Base-by-base conservation (phyloP, 2,113 vertebrate genomes). In the Notarius quadriscutis region DNA sequence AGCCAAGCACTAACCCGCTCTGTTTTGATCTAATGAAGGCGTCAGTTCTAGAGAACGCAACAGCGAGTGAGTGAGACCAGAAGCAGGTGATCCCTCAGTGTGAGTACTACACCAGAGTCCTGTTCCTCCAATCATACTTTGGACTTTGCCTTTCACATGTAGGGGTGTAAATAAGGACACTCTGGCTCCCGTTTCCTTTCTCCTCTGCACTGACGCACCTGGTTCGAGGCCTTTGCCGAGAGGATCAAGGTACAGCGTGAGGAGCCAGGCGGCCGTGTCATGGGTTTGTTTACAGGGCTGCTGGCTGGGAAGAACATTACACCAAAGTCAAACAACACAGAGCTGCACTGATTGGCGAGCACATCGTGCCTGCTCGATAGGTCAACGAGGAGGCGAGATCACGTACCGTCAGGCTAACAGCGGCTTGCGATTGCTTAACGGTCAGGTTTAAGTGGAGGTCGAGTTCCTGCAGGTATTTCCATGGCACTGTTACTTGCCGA, bases 281-380 rank as follows among this genome's bases (percentile, higher is more conserved):
- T 9, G 72, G 82, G 74, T 60, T 51, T 60, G 87, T 88, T 88
- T 58, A 55, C 53, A 41, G 11, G 62, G 87, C 82, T 10, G 17
- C 55, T 60, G 75, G 27, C 63, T 48, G 75, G 34, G 63, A 80
- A 58, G 63, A 71, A 71, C 48, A n/a, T 71, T 48, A 81, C 20
- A 10, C 27, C 14, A 5, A 81, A 71, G 30, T 81, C 63, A 17
- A 79, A 48, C 57, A 57, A 67, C 20, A 50, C 50, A 67, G 48
- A 69, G 60, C 71, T 78, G 50, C 55, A 41, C 41, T 41, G 41
- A 41, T 41, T 4, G 72, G 57, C 81, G 60, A 55, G 69, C 74
- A 67, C 3, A 41, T 4, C 12, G 0, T 11, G 12, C 27, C 50
- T 81, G 63, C 62, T 34, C 30, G 11, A 69, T 30, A 67, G 84